Evolutionary conservation across 2,888 invertebrate species (phyloP).

Genomic region (Herminia tarsipennalis): DNA sequence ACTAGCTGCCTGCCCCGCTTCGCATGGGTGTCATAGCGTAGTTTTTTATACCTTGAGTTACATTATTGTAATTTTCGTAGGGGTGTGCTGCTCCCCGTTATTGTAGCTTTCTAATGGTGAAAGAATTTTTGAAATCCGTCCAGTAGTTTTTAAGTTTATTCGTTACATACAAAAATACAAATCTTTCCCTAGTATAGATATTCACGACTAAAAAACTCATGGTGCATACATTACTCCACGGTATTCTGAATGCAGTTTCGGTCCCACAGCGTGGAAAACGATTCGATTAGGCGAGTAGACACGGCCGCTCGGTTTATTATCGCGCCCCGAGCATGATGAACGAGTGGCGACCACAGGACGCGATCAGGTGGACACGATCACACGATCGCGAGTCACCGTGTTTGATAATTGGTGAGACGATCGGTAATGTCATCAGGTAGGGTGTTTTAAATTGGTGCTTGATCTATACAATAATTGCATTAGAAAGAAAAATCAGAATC

Average conservation of each 20-base stretch:
- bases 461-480: too few relatives aligned
- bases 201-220: neutral
- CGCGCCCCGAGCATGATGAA: constrained; percentile 50
- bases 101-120: too few relatives aligned
- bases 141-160: too few relatives aligned
- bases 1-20: too few relatives aligned
- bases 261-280: constrained; percentile 56
- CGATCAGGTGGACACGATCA: constrained; percentile 11
- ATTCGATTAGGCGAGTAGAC: constrained; percentile 56
- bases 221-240: constrained; percentile 13
- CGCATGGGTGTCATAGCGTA: too few relatives aligned
- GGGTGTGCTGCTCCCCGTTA: too few relatives aligned
- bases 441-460: too few relatives aligned
- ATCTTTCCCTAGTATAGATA: too few relatives aligned
- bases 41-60: too few relatives aligned
- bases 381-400: neutral
- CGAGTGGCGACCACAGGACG: constrained; percentile 37
- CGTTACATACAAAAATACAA: too few relatives aligned
- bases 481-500: neutral
- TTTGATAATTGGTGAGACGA: neutral
- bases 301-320: constrained; percentile 45
- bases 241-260: constrained; percentile 15
- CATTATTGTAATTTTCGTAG: too few relatives aligned
- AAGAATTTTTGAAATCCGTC: too few relatives aligned
- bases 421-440: neutral